Percentiles rank a stretch among this genome's conserved stretches.
Evolutionary conservation across 2,113 vertebrate species (phyloP).

Genomic region (Charadrius vociferus): DNA sequence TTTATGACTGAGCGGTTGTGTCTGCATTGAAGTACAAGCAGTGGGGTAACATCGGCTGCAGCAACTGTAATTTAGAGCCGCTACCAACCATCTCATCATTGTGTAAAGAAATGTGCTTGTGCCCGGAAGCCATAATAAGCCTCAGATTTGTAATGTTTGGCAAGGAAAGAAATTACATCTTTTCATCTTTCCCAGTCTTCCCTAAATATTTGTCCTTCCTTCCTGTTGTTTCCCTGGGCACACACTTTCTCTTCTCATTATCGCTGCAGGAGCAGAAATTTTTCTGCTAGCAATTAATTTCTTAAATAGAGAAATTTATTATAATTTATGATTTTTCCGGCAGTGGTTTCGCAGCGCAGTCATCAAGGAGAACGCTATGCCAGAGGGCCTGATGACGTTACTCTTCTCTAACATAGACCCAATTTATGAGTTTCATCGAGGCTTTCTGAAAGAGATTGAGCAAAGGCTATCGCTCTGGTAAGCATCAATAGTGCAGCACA

Average conservation of each 20-base stretch:
- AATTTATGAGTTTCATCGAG: constrained; percentile 92
- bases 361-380: constrained; percentile 90
- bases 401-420: constrained; percentile 95
- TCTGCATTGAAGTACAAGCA: neutral
- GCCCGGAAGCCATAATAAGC: neutral
- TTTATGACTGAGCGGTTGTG: neutral
- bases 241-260: neutral
- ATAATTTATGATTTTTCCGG: neutral
- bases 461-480: constrained; percentile 92
- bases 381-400: constrained; percentile 86
- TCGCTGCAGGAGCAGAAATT: neutral
- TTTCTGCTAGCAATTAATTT: neutral
- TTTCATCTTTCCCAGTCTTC: neutral
- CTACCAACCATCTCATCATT: neutral
- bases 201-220: neutral
- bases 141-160: neutral
- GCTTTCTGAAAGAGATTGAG: constrained; percentile 92
- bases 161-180: neutral
- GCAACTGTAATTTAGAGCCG: neutral
- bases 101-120: neutral
- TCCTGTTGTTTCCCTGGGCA: neutral
- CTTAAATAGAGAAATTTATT: neutral
- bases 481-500: neutral
- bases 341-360: constrained; percentile 96
- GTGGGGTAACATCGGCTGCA: neutral